A percentile compares a stretch with the other conserved stretches of the same genome.
These are phyloP conservation scores for Craterocephalus amniculus DNA, from an alignment of 2,797 vertebrate genomes.

Conservation along the genomic window DNA sequence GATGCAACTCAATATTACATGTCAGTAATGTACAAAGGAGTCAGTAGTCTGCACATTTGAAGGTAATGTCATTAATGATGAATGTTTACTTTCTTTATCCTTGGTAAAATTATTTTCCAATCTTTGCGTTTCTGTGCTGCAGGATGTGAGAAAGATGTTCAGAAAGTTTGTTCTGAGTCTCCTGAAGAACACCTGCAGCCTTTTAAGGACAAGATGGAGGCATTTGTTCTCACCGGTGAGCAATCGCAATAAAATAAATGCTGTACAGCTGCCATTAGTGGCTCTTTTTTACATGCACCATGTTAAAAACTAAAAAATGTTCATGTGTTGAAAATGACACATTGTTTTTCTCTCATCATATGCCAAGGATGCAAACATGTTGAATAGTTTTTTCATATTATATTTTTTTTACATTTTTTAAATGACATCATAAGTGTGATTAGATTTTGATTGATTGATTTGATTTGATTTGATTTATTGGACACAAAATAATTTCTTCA, in stretches of 20 bases:
- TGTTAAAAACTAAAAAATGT: not conserved
- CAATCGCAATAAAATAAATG: not conserved
- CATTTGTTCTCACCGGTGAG: conserved; percentile 90
- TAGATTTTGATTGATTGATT: no score
- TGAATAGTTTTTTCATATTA: not conserved
- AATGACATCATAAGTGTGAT: no score
- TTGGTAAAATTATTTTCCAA: not conserved
- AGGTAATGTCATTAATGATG: not conserved
- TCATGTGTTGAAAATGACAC: no score
- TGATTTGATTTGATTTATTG: no score
- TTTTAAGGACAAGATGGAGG: conserved; percentile 92
- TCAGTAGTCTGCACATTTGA: not conserved
- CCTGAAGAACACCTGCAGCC: conserved; percentile 90
- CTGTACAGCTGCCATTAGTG: not conserved
- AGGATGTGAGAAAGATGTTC: conserved; percentile 90
- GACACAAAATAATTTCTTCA: no score
- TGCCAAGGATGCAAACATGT: not conserved
- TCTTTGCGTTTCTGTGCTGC: conserved; percentile 34
- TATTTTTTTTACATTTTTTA: not conserved
- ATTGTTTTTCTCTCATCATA: not conserved
- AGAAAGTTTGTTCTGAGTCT: conserved; percentile 87
- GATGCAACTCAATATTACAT: not conserved
- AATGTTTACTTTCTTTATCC: not conserved
- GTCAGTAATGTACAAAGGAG: not conserved
- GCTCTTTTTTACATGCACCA: not conserved